These are phyloP conservation scores for Eospalax fontanierii DNA, from an alignment of 2,797 vertebrate genomes.

Conservation along the genomic window DNA sequence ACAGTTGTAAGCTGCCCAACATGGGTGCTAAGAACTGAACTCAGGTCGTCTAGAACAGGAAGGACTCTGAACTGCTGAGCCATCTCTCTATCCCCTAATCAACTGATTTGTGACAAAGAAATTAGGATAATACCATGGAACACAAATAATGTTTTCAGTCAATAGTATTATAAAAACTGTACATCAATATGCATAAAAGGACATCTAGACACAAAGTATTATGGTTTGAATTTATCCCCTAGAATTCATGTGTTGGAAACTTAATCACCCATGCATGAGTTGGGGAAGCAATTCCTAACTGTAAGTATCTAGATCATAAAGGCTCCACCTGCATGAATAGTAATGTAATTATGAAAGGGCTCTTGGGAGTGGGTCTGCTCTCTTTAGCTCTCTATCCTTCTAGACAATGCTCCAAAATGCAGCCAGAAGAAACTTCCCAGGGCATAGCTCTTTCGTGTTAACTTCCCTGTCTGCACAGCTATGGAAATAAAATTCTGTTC, in stretches of 20 bases:
- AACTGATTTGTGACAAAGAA: not conserved
- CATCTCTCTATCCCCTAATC: not conserved
- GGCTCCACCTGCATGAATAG: not conserved
- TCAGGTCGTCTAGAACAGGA: too few species aligned
- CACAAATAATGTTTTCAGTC: not conserved
- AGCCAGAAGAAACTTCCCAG: not conserved
- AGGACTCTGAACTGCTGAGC: not conserved
- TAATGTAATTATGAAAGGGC: not conserved
- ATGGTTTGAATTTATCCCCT: not conserved
- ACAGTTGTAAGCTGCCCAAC: not conserved
- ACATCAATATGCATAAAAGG: not conserved
- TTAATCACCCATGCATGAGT: not conserved
- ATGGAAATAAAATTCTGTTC: not conserved
- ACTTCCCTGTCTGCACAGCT: not conserved
- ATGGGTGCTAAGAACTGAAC: not conserved
- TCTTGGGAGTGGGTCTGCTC: not conserved
- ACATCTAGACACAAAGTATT: not conserved
- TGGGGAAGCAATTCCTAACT: not conserved
- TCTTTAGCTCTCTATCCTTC: not conserved
- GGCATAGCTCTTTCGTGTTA: not conserved
- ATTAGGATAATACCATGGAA: not conserved
- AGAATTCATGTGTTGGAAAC: not conserved
- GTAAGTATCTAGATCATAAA: not conserved
- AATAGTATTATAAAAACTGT: not conserved
- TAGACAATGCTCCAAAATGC: not conserved